Conservation (phyloP, 2,113 vertebrate genomes). For the Dryoscopus gambensis region DNA sequence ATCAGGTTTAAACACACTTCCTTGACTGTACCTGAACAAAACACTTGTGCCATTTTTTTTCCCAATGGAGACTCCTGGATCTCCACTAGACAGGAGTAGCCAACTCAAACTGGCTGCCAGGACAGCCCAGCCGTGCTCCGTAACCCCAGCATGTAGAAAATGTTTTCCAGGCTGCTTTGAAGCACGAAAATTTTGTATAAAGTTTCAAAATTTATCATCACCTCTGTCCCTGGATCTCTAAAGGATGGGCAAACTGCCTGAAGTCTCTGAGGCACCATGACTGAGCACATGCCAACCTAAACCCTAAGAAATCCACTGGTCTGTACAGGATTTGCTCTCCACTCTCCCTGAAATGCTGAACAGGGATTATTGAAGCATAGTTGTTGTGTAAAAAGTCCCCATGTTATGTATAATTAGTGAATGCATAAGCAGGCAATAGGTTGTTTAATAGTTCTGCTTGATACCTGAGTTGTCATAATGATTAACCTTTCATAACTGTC, state of each 20-base stretch:
- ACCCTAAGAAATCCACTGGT: not conserved
- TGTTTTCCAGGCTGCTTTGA: not conserved
- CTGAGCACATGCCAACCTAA: not conserved
- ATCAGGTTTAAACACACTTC: not conserved
- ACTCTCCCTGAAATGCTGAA: not conserved
- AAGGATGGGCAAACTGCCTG: not conserved
- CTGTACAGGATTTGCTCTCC: not conserved
- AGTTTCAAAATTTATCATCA: not conserved
- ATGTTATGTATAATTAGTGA: not conserved
- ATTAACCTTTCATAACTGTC: not conserved
- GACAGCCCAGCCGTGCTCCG: not conserved
- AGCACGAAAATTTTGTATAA: not conserved
- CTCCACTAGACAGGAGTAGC: fast-evolving
- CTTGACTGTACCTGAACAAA: not conserved
- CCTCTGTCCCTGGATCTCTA: not conserved
- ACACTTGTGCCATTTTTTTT: not conserved
- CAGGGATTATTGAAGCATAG: not conserved
- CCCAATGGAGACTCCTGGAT: not conserved
- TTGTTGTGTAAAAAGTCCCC: not conserved
- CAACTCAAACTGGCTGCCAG: fast-evolving
- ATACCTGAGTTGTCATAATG: not conserved
- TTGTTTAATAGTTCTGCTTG: not conserved
- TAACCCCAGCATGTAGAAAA: not conserved
- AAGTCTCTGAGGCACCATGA: not conserved
- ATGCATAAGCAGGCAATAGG: not conserved